Percentiles rank a stretch among this genome's conserved stretches.
These are phyloP conservation scores for Horisme vitalbata DNA, from an alignment of 2,888 invertebrate species.

Conservation along the genomic window DNA sequence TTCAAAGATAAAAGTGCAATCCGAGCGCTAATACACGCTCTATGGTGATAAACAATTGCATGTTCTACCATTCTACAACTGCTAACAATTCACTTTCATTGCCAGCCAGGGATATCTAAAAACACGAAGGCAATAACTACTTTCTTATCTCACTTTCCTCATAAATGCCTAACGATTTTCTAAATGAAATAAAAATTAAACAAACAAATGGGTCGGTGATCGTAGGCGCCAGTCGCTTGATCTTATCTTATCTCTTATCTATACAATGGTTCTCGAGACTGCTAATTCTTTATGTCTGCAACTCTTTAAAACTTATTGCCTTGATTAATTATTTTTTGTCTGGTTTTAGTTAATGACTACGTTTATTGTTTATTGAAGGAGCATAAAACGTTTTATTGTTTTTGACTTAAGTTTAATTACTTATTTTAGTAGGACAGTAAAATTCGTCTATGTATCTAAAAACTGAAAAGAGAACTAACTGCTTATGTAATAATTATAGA, in stretches of 20 bases:
- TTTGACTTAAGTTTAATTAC: slow-evolving; percentile 5
- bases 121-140: slow-evolving; percentile 2
- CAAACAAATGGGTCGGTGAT: slow-evolving; percentile 32
- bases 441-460: no score
- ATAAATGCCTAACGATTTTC: slow-evolving; percentile 8
- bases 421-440: background rate
- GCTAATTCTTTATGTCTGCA: slow-evolving; percentile 39
- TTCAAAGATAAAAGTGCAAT: slow-evolving; percentile 67
- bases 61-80: slow-evolving; percentile 42
- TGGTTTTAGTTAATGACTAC: slow-evolving; percentile 23
- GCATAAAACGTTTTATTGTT: slow-evolving; percentile 15
- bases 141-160: background rate
- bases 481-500: no score
- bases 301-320: slow-evolving; percentile 28
- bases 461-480: no score
- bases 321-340: slow-evolving; percentile 34
- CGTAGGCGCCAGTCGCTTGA: slow-evolving; percentile 38
- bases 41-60: slow-evolving; percentile 58
- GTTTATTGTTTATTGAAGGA: slow-evolving; percentile 15
- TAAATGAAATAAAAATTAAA: slow-evolving; percentile 25
- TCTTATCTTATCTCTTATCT: slow-evolving; percentile 41
- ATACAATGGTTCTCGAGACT: slow-evolving; percentile 35
- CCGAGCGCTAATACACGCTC: slow-evolving; percentile 53
- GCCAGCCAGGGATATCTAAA: slow-evolving; percentile 6
- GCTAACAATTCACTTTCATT: slow-evolving; percentile 15